These are phyloP conservation scores for Octodon degus DNA, from an alignment of 2,113 vertebrate genomes.

Conservation along the genomic window DNA sequence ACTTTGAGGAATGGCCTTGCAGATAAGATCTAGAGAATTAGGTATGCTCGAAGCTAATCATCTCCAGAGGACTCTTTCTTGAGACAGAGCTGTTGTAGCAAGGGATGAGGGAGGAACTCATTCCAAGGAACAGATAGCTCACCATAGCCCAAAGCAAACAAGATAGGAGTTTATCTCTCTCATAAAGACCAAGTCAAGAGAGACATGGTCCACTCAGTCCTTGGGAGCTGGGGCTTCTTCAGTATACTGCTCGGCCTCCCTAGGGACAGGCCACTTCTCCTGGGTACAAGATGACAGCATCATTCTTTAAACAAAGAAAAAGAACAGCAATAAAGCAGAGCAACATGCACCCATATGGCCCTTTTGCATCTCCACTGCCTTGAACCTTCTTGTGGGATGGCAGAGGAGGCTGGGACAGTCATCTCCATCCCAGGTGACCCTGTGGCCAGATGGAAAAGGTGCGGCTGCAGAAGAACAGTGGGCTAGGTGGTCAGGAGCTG, in stretches of 20 bases:
- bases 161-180: background rate
- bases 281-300: background rate
- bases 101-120: background rate
- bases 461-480: rapidly evolving
- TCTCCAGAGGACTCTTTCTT: background rate
- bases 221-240: background rate
- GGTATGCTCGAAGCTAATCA: background rate
- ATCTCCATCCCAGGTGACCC: background rate
- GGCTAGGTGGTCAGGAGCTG: background rate
- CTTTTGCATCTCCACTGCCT: background rate
- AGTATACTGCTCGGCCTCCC: background rate
- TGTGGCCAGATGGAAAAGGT: background rate
- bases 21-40: too few species aligned
- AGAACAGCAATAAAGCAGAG: background rate
- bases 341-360: background rate
- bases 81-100: background rate
- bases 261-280: rapidly evolving
- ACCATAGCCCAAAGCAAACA: background rate
- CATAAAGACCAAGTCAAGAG: background rate
- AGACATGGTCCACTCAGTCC: too few species aligned
- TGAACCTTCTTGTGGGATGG: background rate
- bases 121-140: background rate
- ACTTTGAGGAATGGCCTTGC: background rate
- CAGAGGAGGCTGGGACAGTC: background rate
- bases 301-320: background rate